Evolutionary conservation across 2,888 invertebrate species (phyloP).

Genomic region (Cheilosia vernalis): DNA sequence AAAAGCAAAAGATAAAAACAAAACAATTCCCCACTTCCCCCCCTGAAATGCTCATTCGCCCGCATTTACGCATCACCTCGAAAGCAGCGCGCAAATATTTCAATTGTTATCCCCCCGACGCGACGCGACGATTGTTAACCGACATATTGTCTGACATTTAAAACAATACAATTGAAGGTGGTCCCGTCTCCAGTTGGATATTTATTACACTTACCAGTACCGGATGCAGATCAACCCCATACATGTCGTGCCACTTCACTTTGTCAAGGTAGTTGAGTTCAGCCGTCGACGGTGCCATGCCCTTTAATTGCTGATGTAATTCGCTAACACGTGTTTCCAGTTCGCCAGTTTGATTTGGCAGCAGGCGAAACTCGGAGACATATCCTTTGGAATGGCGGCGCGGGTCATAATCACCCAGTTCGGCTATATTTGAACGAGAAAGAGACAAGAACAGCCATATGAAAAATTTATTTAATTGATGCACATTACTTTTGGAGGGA

Average conservation of each 20-base stretch:
- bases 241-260: conserved; percentile 99
- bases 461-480: conserved; percentile 51
- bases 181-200: conserved; percentile 48
- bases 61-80: conserved; percentile 1
- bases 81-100: conserved; percentile 26
- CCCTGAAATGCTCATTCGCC: conserved; percentile 1
- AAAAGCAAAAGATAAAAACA: not conserved
- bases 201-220: conserved; percentile 90
- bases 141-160: conserved; percentile 72
- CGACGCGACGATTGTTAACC: not conserved
- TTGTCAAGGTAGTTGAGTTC: conserved; percentile 98
- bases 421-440: conserved; percentile 86
- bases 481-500: conserved; percentile 3
- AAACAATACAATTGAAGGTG: conserved; percentile 60
- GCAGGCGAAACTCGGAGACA: conserved; percentile 96
- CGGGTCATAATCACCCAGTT: conserved; percentile 96
- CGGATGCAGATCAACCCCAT: conserved; percentile 98
- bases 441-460: conserved; percentile 22
- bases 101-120: conserved; percentile 12
- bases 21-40: not conserved
- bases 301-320: conserved; percentile 92
- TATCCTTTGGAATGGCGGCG: conserved; percentile 94
- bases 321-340: conserved; percentile 94
- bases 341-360: conserved; percentile 96
- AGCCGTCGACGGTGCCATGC: conserved; percentile 91